A percentile compares a stretch with the other conserved stretches of the same genome.
Conservation (phyloP, 2,113 vertebrate species). For the Odontophorus gujanensis region DNA sequence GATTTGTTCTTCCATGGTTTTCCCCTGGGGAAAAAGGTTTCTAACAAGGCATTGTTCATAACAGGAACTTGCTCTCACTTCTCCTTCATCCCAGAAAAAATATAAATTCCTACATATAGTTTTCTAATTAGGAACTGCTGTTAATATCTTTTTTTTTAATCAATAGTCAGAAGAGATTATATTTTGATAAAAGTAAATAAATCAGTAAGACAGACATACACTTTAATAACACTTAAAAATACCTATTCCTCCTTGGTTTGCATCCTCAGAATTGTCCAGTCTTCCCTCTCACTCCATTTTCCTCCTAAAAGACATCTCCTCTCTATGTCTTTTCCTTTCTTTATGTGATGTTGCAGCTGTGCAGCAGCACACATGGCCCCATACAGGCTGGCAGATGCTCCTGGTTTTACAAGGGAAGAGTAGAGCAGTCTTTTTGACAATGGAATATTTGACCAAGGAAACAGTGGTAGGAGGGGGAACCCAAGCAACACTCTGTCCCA, state of each 20-base stretch:
- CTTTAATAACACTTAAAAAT: background rate
- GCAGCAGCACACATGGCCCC: rapidly evolving
- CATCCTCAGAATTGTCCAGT: background rate
- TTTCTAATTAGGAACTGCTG: background rate
- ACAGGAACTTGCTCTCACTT: background rate
- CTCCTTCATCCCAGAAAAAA: background rate
- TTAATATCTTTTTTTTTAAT: no score
- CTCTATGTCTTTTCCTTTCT: no score
- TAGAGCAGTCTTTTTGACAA: background rate
- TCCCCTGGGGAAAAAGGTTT: background rate
- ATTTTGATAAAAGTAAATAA: background rate
- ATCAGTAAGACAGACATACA: background rate
- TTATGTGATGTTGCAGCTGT: background rate
- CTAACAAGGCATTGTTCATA: background rate
- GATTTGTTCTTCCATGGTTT: background rate
- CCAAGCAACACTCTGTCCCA: background rate
- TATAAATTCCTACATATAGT: background rate
- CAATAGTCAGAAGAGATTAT: background rate
- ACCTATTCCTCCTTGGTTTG: background rate
- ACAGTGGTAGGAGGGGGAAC: background rate
- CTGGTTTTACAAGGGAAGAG: background rate
- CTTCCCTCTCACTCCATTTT: background rate
- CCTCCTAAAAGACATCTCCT: background rate
- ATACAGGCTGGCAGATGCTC: background rate
- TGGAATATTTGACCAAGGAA: background rate